phyloP scores from a whole-genome alignment of 2,888 invertebrate species.

The Campoplex nolae region DNA sequence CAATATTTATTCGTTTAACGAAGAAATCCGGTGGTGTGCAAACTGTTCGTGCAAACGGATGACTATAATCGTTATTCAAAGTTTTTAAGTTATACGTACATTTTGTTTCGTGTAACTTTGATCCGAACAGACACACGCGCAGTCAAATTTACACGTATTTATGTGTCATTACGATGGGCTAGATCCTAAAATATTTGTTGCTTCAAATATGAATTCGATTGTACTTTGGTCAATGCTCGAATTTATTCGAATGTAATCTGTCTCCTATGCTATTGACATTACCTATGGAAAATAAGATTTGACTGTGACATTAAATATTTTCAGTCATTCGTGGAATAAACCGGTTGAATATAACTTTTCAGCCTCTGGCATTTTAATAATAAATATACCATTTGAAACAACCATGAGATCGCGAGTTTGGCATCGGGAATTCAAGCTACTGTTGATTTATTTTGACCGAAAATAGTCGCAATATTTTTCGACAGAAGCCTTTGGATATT shows the following conservation, averaged over 20 bases:
- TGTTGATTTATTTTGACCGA: background rate
- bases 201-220: no score
- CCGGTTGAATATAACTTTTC: background rate
- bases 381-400: background rate
- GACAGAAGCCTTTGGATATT: background rate
- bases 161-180: no score
- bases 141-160: background rate
- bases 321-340: background rate
- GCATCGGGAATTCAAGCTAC: background rate
- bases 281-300: no score
- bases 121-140: background rate
- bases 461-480: background rate
- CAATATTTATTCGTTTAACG: slow-evolving; percentile 27
- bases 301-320: background rate
- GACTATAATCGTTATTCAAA: background rate
- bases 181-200: no score
- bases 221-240: background rate
- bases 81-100: background rate
- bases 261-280: background rate
- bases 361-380: background rate
- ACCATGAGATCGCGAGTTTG: background rate
- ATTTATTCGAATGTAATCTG: background rate
- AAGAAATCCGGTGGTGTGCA: background rate
- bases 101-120: slow-evolving; percentile 8
- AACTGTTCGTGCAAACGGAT: background rate